These are phyloP conservation scores for Physeter macrocephalus DNA, from an alignment of 2,113 vertebrate genomes.

Conservation along the genomic window DNA sequence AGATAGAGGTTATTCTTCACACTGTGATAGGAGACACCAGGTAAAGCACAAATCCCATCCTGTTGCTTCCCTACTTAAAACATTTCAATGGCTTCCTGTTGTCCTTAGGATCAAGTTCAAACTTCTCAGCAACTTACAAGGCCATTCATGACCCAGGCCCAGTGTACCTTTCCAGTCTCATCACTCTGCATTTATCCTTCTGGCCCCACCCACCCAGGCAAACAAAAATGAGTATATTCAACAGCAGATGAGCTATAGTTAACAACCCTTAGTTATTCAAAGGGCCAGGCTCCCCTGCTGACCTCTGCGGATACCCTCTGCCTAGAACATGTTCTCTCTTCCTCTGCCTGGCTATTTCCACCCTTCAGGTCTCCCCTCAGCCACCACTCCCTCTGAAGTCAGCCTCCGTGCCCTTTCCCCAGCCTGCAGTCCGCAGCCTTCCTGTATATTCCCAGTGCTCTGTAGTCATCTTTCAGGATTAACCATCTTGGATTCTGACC, in stretches of 20 bases:
- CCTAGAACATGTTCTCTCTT: background rate
- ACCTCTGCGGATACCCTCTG: background rate
- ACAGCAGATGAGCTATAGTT: rapidly evolving
- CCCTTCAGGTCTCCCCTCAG: background rate
- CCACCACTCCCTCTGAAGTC: background rate
- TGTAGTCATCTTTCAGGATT: background rate
- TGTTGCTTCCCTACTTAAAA: background rate
- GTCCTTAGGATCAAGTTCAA: background rate
- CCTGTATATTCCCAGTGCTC: background rate
- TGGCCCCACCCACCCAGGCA: background rate
- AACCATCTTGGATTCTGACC: background rate
- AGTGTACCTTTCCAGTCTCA: background rate
- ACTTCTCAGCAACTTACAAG: background rate
- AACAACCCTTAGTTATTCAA: background rate
- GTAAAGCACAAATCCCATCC: background rate
- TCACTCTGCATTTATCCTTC: background rate
- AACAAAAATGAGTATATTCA: background rate
- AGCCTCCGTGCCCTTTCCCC: background rate
- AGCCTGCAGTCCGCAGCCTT: background rate
- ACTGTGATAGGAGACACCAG: background rate
- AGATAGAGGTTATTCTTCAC: background rate
- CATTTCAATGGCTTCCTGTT: background rate
- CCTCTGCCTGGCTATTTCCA: background rate
- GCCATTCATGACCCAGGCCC: background rate
- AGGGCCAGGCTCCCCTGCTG: background rate